phyloP scores from a whole-genome alignment of 2,797 vertebrate genomes.

The Hoplostethus atlanticus region DNA sequence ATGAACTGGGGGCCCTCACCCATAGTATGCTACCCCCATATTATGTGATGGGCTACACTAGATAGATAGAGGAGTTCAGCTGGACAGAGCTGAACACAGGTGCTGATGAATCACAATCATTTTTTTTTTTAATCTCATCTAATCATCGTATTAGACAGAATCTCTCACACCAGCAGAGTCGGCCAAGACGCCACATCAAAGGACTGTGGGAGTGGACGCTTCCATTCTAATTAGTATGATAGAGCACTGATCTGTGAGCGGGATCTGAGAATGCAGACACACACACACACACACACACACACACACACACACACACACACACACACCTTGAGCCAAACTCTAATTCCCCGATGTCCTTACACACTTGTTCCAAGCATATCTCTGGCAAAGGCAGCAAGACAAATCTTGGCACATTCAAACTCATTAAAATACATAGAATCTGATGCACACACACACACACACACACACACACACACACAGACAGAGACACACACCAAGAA shows the following conservation, averaged over 20 bases:
- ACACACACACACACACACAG: background rate
- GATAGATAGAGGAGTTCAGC: conserved; percentile 41
- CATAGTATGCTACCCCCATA: conserved; percentile 5
- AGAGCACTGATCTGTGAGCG: conserved; percentile 52
- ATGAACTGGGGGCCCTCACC: background rate
- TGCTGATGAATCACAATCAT: conserved; percentile 63
- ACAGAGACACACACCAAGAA: background rate
- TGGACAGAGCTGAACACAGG: conserved; percentile 43
- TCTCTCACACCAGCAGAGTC: conserved; percentile 62
- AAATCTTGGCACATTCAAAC: conserved; percentile 42
- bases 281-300: conserved; percentile 25
- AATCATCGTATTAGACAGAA: conserved; percentile 51
- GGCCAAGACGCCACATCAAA: conserved; percentile 68
- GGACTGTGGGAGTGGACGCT: conserved; percentile 50
- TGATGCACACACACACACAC: conserved; percentile 27
- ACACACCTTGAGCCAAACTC: conserved; percentile 20
- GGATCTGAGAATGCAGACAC: conserved; percentile 46
- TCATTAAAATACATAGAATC: conserved; percentile 58
- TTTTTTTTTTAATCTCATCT: conserved; percentile 55
- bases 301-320: conserved; percentile 28
- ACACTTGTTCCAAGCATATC: conserved; percentile 34
- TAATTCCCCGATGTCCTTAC: conserved; percentile 41
- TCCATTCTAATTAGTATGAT: conserved; percentile 71
- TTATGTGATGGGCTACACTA: conserved; percentile 50
- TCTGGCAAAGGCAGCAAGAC: conserved; percentile 46